Evolutionary conservation across 2,113 vertebrate species (phyloP).

Genomic region (Lepisosteus oculatus): DNA sequence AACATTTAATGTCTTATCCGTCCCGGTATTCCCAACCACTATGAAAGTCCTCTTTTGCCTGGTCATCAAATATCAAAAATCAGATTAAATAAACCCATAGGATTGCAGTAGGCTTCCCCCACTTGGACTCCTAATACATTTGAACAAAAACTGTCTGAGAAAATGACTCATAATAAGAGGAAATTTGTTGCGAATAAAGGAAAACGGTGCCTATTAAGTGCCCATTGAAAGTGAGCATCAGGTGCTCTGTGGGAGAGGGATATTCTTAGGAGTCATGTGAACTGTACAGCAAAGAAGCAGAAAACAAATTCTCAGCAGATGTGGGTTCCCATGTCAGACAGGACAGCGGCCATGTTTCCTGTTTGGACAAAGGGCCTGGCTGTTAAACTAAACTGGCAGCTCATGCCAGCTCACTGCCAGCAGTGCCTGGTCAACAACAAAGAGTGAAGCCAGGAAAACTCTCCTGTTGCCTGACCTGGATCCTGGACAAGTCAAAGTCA

Average conservation of each 20-base stretch:
- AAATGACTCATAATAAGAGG: too few relatives aligned
- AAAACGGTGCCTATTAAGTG: neutral
- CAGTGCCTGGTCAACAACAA: constrained; percentile 1
- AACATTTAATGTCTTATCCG: too few relatives aligned
- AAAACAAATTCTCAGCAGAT: neutral
- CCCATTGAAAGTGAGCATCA: neutral
- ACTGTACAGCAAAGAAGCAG: neutral
- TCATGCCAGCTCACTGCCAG: neutral
- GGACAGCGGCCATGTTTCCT: constrained; percentile 11
- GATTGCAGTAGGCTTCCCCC: too few relatives aligned
- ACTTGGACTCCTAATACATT: too few relatives aligned
- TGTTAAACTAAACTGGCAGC: neutral
- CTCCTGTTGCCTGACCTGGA: constrained; percentile 8
- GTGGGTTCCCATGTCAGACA: neutral
- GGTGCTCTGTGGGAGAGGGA: neutral
- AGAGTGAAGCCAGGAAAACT: neutral
- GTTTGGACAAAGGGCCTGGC: neutral
- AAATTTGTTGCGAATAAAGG: too few relatives aligned
- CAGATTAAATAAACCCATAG: too few relatives aligned
- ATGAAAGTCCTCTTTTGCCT: too few relatives aligned
- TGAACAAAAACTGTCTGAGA: too few relatives aligned
- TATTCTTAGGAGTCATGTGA: neutral
- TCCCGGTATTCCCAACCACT: too few relatives aligned
- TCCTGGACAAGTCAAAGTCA: constrained; percentile 55
- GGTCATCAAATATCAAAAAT: too few relatives aligned